Evolutionary conservation across 2,888 invertebrate genomes (phyloP), one percentile per base, ranked within the genome.

Genomic region (Andrena praecox): DNA sequence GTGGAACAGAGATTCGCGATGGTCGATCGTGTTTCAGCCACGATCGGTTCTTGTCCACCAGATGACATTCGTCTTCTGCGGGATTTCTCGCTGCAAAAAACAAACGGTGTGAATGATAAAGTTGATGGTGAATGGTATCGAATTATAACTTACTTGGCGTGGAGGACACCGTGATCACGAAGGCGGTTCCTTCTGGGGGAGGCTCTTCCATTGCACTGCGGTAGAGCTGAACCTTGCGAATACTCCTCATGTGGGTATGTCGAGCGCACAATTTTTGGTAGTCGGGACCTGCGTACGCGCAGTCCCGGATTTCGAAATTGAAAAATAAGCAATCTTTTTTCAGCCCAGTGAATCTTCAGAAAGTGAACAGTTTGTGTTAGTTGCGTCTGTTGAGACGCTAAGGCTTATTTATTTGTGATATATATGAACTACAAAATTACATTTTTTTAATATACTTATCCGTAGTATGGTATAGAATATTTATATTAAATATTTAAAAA

Each of bases 131-230:
- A 16, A 24, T 27, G 48, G 10, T 27, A 2, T 20, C 4, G 33
- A 71, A 60, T 82, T 84, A 93, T 93, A 93, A 96, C 96, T 96
- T 96, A 96, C 96, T 96, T 96, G 96, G 96, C 96, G 96, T 94
- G 96, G 96, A 95, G 96, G 95, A 94, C 94, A 96, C 95, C 96
- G 95, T 95, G 96, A 96, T 96, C 96, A 96, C 0, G 94, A 93
- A 95, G 96, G 95, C 95, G 95, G 95, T 95, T 95, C 95, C 95
- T 95, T 95, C 93, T 95, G 93, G 95, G 94, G 93, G 93, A 96
- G 96, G 95, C 94, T 95, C 95, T 93, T 94, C 94, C 96, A 96
- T 96, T 96, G 96, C 96, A 96, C 96, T 48, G 0, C 93, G 96
- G 95, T 91, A 91, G 95, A 95, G 94, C 91, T 92, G 93, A 94